Base-by-base conservation (phyloP, 2,888 invertebrate genomes). In the Ectemnius lituratus region DNA sequence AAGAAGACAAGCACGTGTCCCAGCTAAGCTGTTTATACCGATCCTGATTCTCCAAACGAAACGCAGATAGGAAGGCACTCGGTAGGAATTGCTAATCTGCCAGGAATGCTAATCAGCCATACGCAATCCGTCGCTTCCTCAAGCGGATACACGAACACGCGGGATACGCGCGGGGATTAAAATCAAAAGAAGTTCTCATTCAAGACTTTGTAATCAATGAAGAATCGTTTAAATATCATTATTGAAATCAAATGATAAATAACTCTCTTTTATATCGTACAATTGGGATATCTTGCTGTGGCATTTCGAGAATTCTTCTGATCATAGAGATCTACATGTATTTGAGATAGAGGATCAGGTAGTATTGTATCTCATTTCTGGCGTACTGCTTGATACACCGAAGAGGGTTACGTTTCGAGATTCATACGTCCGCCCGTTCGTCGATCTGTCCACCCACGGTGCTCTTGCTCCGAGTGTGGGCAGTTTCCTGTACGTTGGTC, bases 81-180 rank as follows among this genome's bases (percentile, higher is more conserved):
- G 84, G 75, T 77, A 75, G 81, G 89, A 89, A 89, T 89, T 79
- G 81, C 85, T 86, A 87, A 89, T 89, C 88, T 73, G 84, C 76
- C 79, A 72, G 80, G 37, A 37, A 37, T 37, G 37, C 37, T 37
- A 37, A 37, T 37, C 37, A 37, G 37, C 8, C 84, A 81, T 79
- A 80, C 84, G 81, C 84, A 83, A 80, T 83, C 82, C 84, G 84
- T 85, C 73, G 75, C 67, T 82, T 81, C 84, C 85, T 83, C 80
- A 68, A 47, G 72, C 79, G 75, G 68, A 76, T 78, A 68, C 67
- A 70, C 76, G 70, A 18, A 28, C 63, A 58, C 71, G 16, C 52
- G 11, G 11, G 14, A 6, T 52, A 16, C 52, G 52, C 52, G 52
- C 52, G 14, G n/a, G n/a, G 14, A 52, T 52, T 16, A 52, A 11